A percentile compares a stretch with the other conserved stretches of the same genome.
These are phyloP conservation scores for Octodon degus DNA, from an alignment of 2,113 vertebrate species.

Conservation along the genomic window DNA sequence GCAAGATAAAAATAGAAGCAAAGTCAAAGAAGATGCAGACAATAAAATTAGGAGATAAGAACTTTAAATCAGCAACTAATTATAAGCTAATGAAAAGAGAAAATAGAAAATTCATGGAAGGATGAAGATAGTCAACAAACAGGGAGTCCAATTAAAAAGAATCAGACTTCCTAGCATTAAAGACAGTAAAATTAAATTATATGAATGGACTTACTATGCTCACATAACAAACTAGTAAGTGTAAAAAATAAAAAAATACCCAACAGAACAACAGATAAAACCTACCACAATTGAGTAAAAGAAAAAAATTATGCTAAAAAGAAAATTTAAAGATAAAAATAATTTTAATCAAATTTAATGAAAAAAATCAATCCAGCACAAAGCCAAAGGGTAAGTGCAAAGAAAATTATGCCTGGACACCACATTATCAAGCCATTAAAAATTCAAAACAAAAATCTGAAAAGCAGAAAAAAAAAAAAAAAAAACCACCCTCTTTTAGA, in stretches of 20 bases:
- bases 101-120: constrained; percentile 35
- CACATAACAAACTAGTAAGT: neutral
- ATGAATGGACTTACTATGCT: neutral
- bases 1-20: constrained; percentile 42
- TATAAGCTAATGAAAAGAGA: neutral
- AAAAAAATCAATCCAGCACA: constrained; percentile 52
- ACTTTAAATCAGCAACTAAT: constrained; percentile 34
- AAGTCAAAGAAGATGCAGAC: neutral
- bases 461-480: neutral
- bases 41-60: neutral
- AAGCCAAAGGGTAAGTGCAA: neutral
- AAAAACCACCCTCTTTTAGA: constrained; percentile 1
- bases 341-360: neutral
- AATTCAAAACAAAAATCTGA: constrained; percentile 45
- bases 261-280: constrained; percentile 16
- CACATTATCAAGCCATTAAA: neutral
- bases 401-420: constrained; percentile 27
- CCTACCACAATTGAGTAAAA: neutral
- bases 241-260: neutral
- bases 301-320: constrained; percentile 3
- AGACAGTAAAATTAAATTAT: constrained; percentile 40
- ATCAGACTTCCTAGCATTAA: constrained; percentile 8
- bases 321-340: constrained; percentile 36
- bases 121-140: neutral
- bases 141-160: neutral